These are phyloP conservation scores for Temnothorax longispinosus DNA, from an alignment of 1,140 invertebrate genomes.

Conservation along the genomic window DNA sequence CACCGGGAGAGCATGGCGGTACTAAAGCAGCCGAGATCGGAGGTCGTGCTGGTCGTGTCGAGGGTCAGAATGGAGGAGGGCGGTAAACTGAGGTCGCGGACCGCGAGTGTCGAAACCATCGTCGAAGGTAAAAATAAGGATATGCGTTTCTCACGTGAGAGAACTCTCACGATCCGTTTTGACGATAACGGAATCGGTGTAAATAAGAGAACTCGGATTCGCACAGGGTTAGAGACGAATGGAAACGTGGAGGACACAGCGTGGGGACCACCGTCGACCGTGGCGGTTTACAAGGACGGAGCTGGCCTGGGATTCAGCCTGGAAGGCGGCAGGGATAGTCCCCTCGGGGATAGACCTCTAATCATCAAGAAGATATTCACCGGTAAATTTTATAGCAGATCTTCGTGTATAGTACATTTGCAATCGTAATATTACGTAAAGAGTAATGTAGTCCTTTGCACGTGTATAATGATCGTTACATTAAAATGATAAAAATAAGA, in stretches of 20 bases:
- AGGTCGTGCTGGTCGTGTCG: constrained; percentile 90
- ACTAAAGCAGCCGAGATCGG: constrained; percentile 91
- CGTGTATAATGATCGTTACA: neutral
- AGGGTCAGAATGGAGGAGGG: constrained; percentile 81
- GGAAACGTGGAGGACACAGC: constrained; percentile 74
- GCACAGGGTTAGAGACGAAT: constrained; percentile 77
- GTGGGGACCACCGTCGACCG: constrained; percentile 83
- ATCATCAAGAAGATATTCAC: constrained; percentile 96
- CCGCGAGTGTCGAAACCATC: constrained; percentile 81
- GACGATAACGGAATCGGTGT: constrained; percentile 2
- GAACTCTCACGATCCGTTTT: neutral
- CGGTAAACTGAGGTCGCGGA: constrained; percentile 71
- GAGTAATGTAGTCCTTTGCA: too few relatives aligned
- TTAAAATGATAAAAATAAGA: neutral
- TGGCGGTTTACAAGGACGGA: constrained; percentile 93
- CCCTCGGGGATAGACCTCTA: constrained; percentile 93
- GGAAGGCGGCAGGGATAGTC: constrained; percentile 96
- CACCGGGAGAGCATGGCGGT: constrained; percentile 94
- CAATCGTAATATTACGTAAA: neutral
- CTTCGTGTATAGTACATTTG: neutral
- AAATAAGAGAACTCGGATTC: neutral
- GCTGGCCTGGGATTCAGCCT: constrained; percentile 96
- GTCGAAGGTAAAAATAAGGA: constrained; percentile 75
- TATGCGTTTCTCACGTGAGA: neutral
- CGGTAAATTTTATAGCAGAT: constrained; percentile 87